Evolutionary conservation across 2,888 invertebrate genomes (phyloP), one percentile per base, ranked within the genome.

Genomic region (Dasypolia templi): DNA sequence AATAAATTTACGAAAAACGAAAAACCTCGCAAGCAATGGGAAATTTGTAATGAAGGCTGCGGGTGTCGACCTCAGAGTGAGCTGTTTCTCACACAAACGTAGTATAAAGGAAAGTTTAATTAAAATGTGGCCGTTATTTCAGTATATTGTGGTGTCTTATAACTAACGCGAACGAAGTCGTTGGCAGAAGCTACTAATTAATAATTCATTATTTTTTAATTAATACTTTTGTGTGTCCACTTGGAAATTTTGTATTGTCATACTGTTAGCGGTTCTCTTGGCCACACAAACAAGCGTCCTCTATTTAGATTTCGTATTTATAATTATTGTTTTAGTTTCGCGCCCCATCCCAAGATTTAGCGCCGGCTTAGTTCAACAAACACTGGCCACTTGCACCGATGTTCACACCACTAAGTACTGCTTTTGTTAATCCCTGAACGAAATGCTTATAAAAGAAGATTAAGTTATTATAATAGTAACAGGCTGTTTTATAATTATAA

Each of bases 271-370:
- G 19, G 7, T 32, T 84, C 72, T 86, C 63, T 12, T 86, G 87
- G 91, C 90, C 87, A n/a, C 67, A 81, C 80, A 46, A 59, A 85
- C 80, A 71, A 82, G 84, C 80, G 83, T 87, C 84, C 86, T 89
- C 86, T 89, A 91, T 91, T 91, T 90, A 88, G 87, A 90, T 88
- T 90, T 82, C 84, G 89, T 92, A 90, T 92, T 92, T 90, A 90
- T 90, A 89, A 89, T 88, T 86, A 91, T 91, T 88, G 91, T 90
- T 92, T 90, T 90, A 90, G 91, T 90, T 89, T 85, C 79, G 73
- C 77, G 80, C 77, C 79, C 81, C 80, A 79, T 76, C 85, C 79
- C 76, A 85, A 88, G 88, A 88, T 85, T 87, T 86, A 86, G 79
- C 84, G 65, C 72, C 72, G 70, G 80, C 81, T 84, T 87, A 85